These are phyloP conservation scores for Streblospio benedicti DNA, from an alignment of 1,140 invertebrate species.

Conservation along the genomic window DNA sequence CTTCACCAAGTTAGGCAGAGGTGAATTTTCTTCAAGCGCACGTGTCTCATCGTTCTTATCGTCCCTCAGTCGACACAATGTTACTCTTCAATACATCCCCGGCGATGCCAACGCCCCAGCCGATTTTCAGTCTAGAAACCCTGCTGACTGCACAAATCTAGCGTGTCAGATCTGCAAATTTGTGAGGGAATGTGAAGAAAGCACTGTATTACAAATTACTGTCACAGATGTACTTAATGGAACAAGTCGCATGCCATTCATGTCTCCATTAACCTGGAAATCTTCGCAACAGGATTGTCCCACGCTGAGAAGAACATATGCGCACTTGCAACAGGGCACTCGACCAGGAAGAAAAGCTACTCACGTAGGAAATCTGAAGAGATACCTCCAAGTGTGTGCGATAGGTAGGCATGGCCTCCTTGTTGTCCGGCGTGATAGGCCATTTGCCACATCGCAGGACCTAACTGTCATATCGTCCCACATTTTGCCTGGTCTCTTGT, in stretches of 20 bases:
- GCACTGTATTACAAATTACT: background rate
- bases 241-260: too few species aligned
- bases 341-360: conserved; percentile 21
- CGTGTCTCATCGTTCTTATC: conserved; percentile 19
- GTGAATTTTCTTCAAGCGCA: conserved; percentile 22
- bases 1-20: conserved; percentile 21
- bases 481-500: conserved; percentile 19
- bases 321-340: conserved; percentile 22
- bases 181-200: background rate
- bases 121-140: conserved; percentile 21
- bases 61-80: conserved; percentile 18
- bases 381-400: conserved; percentile 17
- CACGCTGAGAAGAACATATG: conserved; percentile 16
- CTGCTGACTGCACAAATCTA: too few species aligned
- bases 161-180: background rate
- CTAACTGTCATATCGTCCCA: conserved; percentile 17
- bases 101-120: conserved; percentile 16
- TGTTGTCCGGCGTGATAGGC: conserved; percentile 13
- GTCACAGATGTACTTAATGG: too few species aligned
- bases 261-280: conserved; percentile 14
- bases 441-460: background rate
- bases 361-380: conserved; percentile 19
- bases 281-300: conserved; percentile 18
- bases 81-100: conserved; percentile 15
- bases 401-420: conserved; percentile 23